Base-by-base conservation (phyloP, 2,888 invertebrate genomes). In the Luperina nickerlii region DNA sequence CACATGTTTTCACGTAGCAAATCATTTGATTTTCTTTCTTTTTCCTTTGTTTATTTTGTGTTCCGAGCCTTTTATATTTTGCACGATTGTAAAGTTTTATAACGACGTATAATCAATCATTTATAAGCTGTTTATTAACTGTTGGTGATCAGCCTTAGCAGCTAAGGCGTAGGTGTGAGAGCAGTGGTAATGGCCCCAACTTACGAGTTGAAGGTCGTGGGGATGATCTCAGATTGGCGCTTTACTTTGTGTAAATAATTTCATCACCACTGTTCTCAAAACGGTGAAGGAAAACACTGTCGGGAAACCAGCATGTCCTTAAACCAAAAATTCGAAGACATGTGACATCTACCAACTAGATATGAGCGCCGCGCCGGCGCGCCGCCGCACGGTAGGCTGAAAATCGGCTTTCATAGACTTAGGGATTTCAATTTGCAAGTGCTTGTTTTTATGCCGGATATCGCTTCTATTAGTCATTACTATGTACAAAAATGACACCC, bases 41-140 rank as follows among this genome's bases (percentile, higher is more conserved):
- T 48, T 79, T 38, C 48, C 7, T 15, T 45, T 63, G 38, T 54
- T 1, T 27, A 15, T 54, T 63, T 72, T 80, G 42, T 65, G 15
- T 38, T 54, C 1, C 0, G 9, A 2, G 7, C 7, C 13, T 57
- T 4, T 79, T 73, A 42, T 18, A 72, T 51, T 65, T 60, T 65
- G 1, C 45, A 32, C 8, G 45, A 7, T 24, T 78, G 15, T 27
- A n/a, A 45, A 57, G 15, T 38, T 24, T 57, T 57, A n/a, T 45
- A 62, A 48, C 54, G 45, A 72, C 6, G 0, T 57, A 27, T 45
- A 57, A 48, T 60, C 32, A 66, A 75, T 60, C 20, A 82, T 60
- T 48, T 42, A 65, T 9, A 32, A 60, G 9, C 8, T 60, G n/a
- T 67, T 74, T 42, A 60, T 67, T 38, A 60, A n/a, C 3, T 60